phyloP scores from a whole-genome alignment of 2,888 invertebrate species.

The Euclidia mi region DNA sequence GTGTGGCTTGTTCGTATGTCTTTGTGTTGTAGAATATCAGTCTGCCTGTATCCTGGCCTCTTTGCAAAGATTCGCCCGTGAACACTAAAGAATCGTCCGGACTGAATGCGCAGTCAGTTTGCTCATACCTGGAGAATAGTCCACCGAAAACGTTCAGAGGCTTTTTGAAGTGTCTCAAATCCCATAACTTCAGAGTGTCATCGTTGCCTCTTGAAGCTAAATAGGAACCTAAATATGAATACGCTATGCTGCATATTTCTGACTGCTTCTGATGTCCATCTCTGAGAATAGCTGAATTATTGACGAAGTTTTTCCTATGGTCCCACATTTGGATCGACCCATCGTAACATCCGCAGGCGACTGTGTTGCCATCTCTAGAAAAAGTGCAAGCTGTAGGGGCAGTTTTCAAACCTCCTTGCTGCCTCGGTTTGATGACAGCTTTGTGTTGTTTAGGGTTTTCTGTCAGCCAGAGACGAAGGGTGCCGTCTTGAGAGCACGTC shows the following conservation, averaged over 20 bases:
- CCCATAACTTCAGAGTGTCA: conserved; percentile 98
- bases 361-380: conserved; percentile 95
- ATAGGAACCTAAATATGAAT: conserved; percentile 95
- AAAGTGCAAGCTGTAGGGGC: conserved; percentile 96
- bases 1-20: conserved; percentile 93
- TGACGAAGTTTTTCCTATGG: conserved; percentile 96
- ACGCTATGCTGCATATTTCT: conserved; percentile 96
- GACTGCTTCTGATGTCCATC: conserved; percentile 94
- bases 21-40: conserved; percentile 95
- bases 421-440: conserved; percentile 95
- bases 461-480: conserved; percentile 97
- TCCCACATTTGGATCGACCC: conserved; percentile 99
- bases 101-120: conserved; percentile 96
- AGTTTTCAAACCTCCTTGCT: conserved; percentile 96
- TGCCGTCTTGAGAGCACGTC: conserved; percentile 98
- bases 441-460: conserved; percentile 94
- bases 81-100: conserved; percentile 97
- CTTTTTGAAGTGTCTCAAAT: conserved; percentile 95
- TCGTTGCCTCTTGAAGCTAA: conserved; percentile 96
- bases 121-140: conserved; percentile 96
- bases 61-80: conserved; percentile 95
- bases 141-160: conserved; percentile 92
- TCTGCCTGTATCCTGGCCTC: conserved; percentile 91
- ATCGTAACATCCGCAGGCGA: conserved; percentile 98
- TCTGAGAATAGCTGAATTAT: conserved; percentile 94